phyloP scores from a whole-genome alignment of 2,888 invertebrate genomes.

The Lathronympha strigana region DNA sequence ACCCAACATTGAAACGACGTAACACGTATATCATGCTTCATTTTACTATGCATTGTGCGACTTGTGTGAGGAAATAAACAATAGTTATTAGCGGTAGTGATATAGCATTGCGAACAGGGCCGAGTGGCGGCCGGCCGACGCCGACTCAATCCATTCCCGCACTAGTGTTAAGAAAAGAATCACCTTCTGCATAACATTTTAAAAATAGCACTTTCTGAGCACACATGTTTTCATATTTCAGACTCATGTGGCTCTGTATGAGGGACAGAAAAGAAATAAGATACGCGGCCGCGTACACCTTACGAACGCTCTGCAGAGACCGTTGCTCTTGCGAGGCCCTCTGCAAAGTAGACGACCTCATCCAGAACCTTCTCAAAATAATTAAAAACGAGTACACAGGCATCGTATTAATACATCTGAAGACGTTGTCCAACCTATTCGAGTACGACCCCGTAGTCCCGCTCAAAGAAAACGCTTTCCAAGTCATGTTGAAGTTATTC shows the following conservation, averaged over 20 bases:
- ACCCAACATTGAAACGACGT: too few species aligned
- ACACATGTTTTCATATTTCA: slow-evolving; percentile 29
- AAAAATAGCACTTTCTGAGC: too few species aligned
- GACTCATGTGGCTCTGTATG: slow-evolving; percentile 64
- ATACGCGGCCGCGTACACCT: slow-evolving; percentile 67
- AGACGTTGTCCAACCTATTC: slow-evolving; percentile 61
- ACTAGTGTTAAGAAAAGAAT: too few species aligned
- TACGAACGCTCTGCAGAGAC: slow-evolving; percentile 62
- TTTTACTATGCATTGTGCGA: too few species aligned
- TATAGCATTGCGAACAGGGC: too few species aligned
- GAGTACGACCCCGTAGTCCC: slow-evolving; percentile 68
- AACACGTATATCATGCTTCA: too few species aligned
- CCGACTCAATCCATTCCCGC: too few species aligned
- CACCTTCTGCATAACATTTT: too few species aligned
- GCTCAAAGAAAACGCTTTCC: slow-evolving; percentile 70
- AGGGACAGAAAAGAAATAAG: slow-evolving; percentile 71
- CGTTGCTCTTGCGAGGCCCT: slow-evolving; percentile 62
- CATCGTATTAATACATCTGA: slow-evolving; percentile 66
- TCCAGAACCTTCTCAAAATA: slow-evolving; percentile 69
- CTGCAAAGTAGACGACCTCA: slow-evolving; percentile 56
- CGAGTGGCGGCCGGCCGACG: too few species aligned
- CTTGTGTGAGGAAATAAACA: too few species aligned
- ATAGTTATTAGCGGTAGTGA: too few species aligned
- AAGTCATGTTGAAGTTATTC: slow-evolving; percentile 64
- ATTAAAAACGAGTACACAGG: slow-evolving; percentile 68